Evolutionary conservation across 1,140 invertebrate species (phyloP).

Genomic region (Leptinotarsa defecta): DNA sequence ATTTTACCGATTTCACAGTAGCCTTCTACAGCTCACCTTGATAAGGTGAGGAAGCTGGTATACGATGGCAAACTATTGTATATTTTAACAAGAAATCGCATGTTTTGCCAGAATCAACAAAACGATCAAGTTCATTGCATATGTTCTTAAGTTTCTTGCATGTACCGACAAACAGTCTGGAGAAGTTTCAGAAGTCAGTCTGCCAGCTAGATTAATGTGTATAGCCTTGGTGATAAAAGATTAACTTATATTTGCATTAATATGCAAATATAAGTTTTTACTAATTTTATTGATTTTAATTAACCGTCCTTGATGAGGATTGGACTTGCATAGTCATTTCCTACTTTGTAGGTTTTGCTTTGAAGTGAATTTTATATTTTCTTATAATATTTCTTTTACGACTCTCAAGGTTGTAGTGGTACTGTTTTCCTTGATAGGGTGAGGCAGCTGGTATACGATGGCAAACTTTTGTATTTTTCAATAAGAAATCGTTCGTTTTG

Average conservation of each 20-base stretch:
- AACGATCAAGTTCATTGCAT: too few species aligned
- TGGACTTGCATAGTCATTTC: conserved; percentile 46
- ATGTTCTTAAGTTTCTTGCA: too few species aligned
- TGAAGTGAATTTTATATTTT: conserved; percentile 18
- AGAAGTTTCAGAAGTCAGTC: conserved; percentile 44
- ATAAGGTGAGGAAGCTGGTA: too few species aligned
- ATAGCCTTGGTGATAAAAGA: conserved; percentile 25
- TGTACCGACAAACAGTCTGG: conserved; percentile 36
- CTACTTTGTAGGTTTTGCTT: conserved; percentile 21
- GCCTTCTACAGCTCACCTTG: too few species aligned
- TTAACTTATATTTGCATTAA: too few species aligned
- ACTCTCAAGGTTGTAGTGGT: background rate
- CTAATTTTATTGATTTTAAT: conserved; percentile 33
- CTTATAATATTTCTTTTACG: background rate
- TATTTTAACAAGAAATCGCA: too few species aligned
- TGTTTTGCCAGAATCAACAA: too few species aligned
- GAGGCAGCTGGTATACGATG: too few species aligned
- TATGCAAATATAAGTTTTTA: conserved; percentile 46
- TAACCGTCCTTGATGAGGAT: conserved; percentile 41
- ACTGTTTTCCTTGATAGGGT: background rate
- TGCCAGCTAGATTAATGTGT: conserved; percentile 53
- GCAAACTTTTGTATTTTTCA: too few species aligned
- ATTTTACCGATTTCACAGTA: too few species aligned
- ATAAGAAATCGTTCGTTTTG: too few species aligned
- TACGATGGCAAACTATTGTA: too few species aligned